These are phyloP conservation scores for Brienomyrus brachyistius DNA, from an alignment of 2,113 vertebrate species.

Conservation along the genomic window DNA sequence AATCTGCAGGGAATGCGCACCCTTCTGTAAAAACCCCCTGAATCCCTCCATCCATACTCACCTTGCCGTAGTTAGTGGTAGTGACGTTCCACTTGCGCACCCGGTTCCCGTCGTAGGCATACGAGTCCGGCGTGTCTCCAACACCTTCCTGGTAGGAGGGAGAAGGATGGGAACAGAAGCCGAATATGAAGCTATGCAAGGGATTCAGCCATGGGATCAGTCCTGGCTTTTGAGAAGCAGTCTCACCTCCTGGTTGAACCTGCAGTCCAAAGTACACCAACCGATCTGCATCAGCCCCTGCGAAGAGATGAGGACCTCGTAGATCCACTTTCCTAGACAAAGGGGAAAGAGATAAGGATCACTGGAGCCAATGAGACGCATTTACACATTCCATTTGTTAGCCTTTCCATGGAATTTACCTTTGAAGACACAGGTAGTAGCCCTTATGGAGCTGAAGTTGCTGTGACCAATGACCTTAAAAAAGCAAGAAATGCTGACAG, in stretches of 20 bases:
- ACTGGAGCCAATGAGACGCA: neutral
- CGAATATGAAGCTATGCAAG: neutral
- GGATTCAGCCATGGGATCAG: neutral
- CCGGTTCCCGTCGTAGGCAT: conserved; percentile 92
- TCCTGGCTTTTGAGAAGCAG: neutral
- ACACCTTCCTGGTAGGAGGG: conserved; percentile 76
- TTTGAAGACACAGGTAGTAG: conserved; percentile 90
- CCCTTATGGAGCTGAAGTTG: conserved; percentile 96
- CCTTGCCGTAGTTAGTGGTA: conserved; percentile 96
- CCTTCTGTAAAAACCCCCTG: neutral
- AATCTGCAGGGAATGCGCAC: neutral
- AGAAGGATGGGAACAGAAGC: neutral
- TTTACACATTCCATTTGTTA: neutral
- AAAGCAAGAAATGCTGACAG: conserved; percentile 20
- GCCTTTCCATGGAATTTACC: conserved; percentile 57
- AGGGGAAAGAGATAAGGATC: neutral
- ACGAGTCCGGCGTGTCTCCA: conserved; percentile 89
- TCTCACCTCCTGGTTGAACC: conserved; percentile 94
- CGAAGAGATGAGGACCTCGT: conserved; percentile 96
- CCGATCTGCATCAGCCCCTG: conserved; percentile 99
- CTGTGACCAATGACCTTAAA: conserved; percentile 91
- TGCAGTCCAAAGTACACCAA: conserved; percentile 94
- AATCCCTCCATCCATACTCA: conserved; percentile 44
- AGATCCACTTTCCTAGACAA: conserved; percentile 85
- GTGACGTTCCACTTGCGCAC: conserved; percentile 98